Evolutionary conservation across 1,140 invertebrate genomes (phyloP), one percentile per base, ranked within the genome.

Genomic region (Gryon sp.): DNA sequence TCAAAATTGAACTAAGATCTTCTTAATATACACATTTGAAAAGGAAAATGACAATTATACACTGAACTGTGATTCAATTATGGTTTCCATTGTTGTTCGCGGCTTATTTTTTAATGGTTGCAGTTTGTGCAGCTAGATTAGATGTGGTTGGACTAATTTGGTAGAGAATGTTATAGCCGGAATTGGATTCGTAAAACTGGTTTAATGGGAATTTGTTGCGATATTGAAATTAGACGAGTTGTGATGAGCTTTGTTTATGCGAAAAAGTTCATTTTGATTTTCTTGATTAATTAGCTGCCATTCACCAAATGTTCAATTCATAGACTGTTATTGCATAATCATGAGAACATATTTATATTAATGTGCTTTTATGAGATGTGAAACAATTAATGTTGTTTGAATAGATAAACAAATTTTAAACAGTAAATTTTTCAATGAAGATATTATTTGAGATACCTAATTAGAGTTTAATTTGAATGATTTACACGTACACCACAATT

Each of bases 201-300:
- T 50, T 59, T 50, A 59, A 50, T 50, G 19, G 34, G 32, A 57
- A 59, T 59, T 53, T 40, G 28, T 69, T 30, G 32, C 34, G 65
- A 69, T n/a, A 69, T 69, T 69, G 65, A 59, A 69, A 68, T 69
- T 46, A 59, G 34, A 57, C 26, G 30, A 57, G 65, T 69, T 69
- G 32, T 50, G 24, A 69, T 69, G 65, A 59, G 53, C 53, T 53
- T 57, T 69, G 65, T 69, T 50, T 69, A 65, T 34, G 16, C 36
- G 36, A 14, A 16, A 48, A 50, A 14, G 45, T 14, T 48, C 45
- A 30, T 62, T 62, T 50, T 45, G 11, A 65, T 52, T 52, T 65
- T 65, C 59, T 52, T 52, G 34, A 62, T 62, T 12, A 63, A 41
- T 63, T 60, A 30, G 4, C 18, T 48, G 24, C 30, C n/a, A n/a